Conservation (phyloP, 1,140 invertebrate species). For the Zaprionus vittiger region DNA sequence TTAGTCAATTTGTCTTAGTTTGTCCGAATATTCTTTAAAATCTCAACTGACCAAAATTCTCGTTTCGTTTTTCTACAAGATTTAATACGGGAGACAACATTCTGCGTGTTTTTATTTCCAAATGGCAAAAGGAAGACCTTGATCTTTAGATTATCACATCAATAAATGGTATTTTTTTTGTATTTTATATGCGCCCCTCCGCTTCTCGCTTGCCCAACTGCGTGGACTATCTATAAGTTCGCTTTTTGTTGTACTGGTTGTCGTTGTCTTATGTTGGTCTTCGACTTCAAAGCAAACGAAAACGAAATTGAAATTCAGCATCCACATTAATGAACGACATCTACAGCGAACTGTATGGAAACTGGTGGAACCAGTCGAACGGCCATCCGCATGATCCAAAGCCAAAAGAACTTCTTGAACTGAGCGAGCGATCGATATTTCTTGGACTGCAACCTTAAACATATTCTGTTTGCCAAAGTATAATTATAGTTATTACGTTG, state of each 20-base stretch:
- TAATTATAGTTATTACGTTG: conserved; percentile 3
- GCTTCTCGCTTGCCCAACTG: conserved; percentile 14
- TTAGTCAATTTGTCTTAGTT: conserved; percentile 15
- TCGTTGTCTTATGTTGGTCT: conserved; percentile 41
- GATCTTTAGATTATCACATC: conserved; percentile 82
- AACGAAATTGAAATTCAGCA: conserved; percentile 60
- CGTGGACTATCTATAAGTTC: conserved; percentile 8
- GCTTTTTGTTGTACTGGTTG: background rate
- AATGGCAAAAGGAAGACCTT: conserved; percentile 81
- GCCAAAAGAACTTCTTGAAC: conserved; percentile 66
- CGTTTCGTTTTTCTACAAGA: conserved; percentile 37
- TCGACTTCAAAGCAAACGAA: conserved; percentile 59
- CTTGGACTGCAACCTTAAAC: background rate
- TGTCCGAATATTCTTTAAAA: conserved; percentile 18
- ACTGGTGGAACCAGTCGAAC: conserved; percentile 75
- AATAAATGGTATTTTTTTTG: conserved; percentile 72
- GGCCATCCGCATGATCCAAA: conserved; percentile 41
- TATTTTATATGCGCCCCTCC: conserved; percentile 24
- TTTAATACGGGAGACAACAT: conserved; percentile 28
- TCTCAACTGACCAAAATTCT: conserved; percentile 33
- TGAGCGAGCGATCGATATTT: conserved; percentile 46
- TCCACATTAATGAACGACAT: conserved; percentile 17
- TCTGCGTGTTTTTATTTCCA: conserved; percentile 54
- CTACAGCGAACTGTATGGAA: conserved; percentile 35
- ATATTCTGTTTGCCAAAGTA: background rate